Conservation (phyloP, 2,797 vertebrate species). For the Trachurus trachurus region DNA sequence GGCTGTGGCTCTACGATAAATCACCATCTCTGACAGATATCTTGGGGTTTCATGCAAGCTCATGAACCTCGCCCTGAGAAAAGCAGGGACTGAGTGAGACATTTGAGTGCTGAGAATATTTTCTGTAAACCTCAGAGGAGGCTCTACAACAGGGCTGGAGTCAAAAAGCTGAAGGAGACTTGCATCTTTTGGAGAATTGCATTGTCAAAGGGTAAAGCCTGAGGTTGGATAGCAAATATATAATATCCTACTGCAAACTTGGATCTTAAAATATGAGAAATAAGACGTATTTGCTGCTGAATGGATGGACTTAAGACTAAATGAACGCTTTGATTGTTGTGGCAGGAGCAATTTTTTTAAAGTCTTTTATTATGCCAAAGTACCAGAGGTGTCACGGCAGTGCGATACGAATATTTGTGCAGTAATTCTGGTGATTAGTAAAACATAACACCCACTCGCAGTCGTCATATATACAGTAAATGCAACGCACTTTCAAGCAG, state of each 20-base stretch:
- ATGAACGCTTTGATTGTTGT: constrained; percentile 34
- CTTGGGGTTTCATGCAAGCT: constrained; percentile 63
- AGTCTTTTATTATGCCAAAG: constrained; percentile 36
- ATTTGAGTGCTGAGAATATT: constrained; percentile 45
- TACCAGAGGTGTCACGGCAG: constrained; percentile 29
- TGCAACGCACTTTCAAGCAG: constrained; percentile 42
- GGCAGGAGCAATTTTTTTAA: constrained; percentile 23
- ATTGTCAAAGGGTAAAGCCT: not conserved
- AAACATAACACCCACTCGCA: constrained; percentile 38
- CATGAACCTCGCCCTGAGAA: constrained; percentile 61
- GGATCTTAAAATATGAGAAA: constrained; percentile 6
- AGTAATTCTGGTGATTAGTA: constrained; percentile 51
- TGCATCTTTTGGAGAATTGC: constrained; percentile 6
- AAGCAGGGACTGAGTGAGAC: constrained; percentile 46
- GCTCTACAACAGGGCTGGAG: constrained; percentile 12
- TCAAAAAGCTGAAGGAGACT: constrained; percentile 36
- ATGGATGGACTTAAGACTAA: constrained; percentile 6
- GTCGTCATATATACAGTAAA: constrained; percentile 48
- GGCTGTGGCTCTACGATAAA: constrained; percentile 67
- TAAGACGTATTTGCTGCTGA: not conserved
- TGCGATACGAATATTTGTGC: constrained; percentile 50
- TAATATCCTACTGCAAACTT: not conserved
- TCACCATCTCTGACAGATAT: constrained; percentile 68
- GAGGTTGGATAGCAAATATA: constrained; percentile 10
- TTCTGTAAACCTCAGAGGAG: constrained; percentile 34